These are phyloP conservation scores for Saimiri boliviensis DNA, from an alignment of 2,113 vertebrate species.

Conservation along the genomic window DNA sequence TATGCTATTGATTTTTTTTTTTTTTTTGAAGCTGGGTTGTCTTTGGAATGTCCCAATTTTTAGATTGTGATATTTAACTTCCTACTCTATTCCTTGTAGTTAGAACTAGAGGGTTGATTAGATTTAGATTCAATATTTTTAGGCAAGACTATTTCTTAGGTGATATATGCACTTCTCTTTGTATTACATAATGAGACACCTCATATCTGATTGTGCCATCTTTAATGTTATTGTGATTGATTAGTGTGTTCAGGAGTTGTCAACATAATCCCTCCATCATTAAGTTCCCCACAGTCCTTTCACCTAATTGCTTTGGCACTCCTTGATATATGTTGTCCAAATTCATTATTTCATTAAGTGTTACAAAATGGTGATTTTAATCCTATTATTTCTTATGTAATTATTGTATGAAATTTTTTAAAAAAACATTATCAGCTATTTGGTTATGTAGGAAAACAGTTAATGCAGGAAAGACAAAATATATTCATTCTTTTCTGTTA, in stretches of 20 bases:
- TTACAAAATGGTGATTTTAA: not conserved
- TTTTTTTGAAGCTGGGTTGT: conserved; percentile 20
- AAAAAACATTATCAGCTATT: not conserved
- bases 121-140: conserved; percentile 30
- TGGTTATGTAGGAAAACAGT: conserved; percentile 27
- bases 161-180: not conserved
- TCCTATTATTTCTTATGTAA: not conserved
- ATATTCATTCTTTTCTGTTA: not conserved
- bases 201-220: not conserved
- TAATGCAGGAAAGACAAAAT: not conserved
- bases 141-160: not conserved
- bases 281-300: not conserved
- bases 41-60: conserved; percentile 54
- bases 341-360: conserved; percentile 13
- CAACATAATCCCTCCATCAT: not conserved
- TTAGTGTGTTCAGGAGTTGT: conserved; percentile 17
- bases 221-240: not conserved
- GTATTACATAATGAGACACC: not conserved
- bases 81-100: not conserved
- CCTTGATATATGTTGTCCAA: not conserved
- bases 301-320: not conserved
- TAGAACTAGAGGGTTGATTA: not conserved
- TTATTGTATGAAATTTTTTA: conserved; percentile 6
- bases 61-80: not conserved
- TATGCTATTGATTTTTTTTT: conserved; percentile 37